Conservation (phyloP, 1,140 invertebrate genomes). For the Helicoverpa armigera region DNA sequence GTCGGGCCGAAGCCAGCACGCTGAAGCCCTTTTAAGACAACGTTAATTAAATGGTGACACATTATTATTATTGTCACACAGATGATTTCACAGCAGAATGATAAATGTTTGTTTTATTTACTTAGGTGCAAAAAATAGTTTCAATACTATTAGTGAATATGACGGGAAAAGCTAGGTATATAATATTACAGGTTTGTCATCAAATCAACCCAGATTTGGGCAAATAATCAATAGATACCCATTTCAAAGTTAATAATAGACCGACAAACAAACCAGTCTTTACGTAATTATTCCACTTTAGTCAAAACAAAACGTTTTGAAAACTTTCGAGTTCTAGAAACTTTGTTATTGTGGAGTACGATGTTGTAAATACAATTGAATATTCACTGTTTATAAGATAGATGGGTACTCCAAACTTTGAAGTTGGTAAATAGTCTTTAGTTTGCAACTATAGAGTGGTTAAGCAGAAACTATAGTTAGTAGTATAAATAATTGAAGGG, state of each 20-base stretch:
- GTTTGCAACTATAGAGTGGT: background rate
- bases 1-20: too few species aligned
- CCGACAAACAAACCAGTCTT: background rate
- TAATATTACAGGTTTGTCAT: background rate
- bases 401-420: background rate
- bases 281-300: constrained; percentile 3
- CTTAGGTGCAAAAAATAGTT: too few species aligned
- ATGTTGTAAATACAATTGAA: background rate
- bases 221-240: background rate
- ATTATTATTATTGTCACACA: too few species aligned
- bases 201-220: background rate
- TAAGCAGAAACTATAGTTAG: too few species aligned
- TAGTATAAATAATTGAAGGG: too few species aligned
- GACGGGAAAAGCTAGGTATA: background rate
- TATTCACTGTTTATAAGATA: constrained; percentile 8
- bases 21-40: too few species aligned
- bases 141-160: too few species aligned
- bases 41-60: too few species aligned
- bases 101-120: too few species aligned
- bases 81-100: too few species aligned
- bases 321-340: background rate
- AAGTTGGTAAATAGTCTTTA: background rate
- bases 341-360: background rate
- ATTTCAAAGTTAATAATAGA: background rate
- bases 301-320: background rate